phyloP scores from a whole-genome alignment of 2,888 invertebrate species.

The Arge pagana region DNA sequence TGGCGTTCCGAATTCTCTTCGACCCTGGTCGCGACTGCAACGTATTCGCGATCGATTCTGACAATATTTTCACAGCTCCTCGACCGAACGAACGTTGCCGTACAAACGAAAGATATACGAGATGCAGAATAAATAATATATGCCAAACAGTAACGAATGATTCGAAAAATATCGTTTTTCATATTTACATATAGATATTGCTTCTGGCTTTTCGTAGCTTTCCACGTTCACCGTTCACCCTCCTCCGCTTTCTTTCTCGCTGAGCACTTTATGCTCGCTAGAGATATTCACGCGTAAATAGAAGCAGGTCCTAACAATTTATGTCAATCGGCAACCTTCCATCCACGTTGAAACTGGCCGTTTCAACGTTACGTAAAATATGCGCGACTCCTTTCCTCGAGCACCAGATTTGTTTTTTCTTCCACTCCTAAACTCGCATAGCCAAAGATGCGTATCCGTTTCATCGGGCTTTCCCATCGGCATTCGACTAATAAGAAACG shows the following conservation, averaged over 20 bases:
- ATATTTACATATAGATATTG: constrained; percentile 33
- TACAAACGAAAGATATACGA: constrained; percentile 30
- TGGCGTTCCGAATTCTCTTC: not conserved
- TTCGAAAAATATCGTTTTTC: constrained; percentile 38
- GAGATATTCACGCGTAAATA: no score
- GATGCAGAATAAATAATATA: constrained; percentile 44
- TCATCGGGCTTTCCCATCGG: no score
- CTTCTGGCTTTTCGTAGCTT: constrained; percentile 7
- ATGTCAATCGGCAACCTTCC: no score
- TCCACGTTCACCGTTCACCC: not conserved
- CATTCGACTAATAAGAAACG: no score
- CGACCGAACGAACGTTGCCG: constrained; percentile 16
- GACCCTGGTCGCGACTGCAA: not conserved
- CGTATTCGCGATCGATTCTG: constrained; percentile 25
- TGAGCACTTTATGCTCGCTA: not conserved
- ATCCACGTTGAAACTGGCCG: no score
- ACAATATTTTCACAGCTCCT: constrained; percentile 32
- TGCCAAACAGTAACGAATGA: constrained; percentile 41
- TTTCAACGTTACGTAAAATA: no score
- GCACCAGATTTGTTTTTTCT: no score
- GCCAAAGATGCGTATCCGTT: no score
- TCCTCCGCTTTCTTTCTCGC: not conserved
- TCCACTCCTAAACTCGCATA: no score
- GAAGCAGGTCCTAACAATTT: no score
- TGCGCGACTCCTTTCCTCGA: no score